Percentiles rank a stretch among this genome's conserved stretches.
Evolutionary conservation across 2,888 invertebrate genomes (phyloP).

Genomic region (Trichogramma evanescens): DNA sequence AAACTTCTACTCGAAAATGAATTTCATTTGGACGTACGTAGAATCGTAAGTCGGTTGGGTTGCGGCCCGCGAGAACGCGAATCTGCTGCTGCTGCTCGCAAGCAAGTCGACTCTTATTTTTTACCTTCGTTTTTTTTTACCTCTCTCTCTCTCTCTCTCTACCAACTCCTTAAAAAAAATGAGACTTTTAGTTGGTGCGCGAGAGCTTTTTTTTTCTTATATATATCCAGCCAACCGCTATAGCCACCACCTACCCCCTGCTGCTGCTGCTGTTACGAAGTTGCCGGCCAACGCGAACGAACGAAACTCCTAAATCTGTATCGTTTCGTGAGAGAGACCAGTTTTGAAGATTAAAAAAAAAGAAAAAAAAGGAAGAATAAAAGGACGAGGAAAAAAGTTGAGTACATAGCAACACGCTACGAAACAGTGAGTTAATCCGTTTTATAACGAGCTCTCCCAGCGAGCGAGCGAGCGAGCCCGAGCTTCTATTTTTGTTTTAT

Average conservation of each 20-base stretch:
- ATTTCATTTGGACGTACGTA: slow-evolving; percentile 9
- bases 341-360: too few relatives aligned
- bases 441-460: slow-evolving; percentile 12
- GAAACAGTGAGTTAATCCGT: slow-evolving; percentile 6
- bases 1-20: slow-evolving; percentile 13
- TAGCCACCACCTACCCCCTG: too few relatives aligned
- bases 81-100: not conserved
- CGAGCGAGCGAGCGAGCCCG: not conserved
- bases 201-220: too few relatives aligned
- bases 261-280: too few relatives aligned
- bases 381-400: slow-evolving; percentile 1
- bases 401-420: too few relatives aligned
- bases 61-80: not conserved
- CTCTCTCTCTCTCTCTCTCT: not conserved
- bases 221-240: too few relatives aligned
- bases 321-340: not conserved
- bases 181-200: slow-evolving; percentile 15
- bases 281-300: not conserved
- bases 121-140: not conserved
- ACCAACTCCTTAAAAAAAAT: slow-evolving; percentile 2
- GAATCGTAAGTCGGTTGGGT: slow-evolving; percentile 3
- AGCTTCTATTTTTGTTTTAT: not conserved
- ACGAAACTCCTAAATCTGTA: slow-evolving; percentile 20
- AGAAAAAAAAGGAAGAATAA: too few relatives aligned
- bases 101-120: not conserved